These are phyloP conservation scores for Tipula vernalis DNA, from an alignment of 2,888 invertebrate species.

Conservation along the genomic window DNA sequence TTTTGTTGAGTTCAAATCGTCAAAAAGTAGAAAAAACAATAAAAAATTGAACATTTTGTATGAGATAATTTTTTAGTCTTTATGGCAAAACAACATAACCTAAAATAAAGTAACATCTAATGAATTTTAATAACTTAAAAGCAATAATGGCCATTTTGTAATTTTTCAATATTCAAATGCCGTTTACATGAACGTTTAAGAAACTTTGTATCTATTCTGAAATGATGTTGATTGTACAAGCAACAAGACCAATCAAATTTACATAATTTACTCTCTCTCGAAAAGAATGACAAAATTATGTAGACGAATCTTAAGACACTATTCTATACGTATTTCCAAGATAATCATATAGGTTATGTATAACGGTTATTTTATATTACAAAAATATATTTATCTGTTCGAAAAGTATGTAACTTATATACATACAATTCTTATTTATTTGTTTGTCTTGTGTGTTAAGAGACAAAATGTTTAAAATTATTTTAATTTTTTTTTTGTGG, in stretches of 20 bases:
- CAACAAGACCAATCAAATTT: neutral
- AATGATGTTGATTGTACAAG: neutral
- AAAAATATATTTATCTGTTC: neutral
- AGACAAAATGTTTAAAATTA: neutral
- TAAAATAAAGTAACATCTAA: too few species aligned
- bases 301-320: neutral
- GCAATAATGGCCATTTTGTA: too few species aligned
- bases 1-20: too few species aligned
- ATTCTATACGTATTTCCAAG: neutral
- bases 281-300: neutral
- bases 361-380: neutral
- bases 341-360: neutral
- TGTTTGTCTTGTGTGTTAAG: neutral
- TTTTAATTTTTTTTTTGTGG: neutral
- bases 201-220: neutral
- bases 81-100: too few species aligned
- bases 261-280: neutral
- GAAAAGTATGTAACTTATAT: slow-evolving; percentile 4
- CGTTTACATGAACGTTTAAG: neutral
- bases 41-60: too few species aligned
- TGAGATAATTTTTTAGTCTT: too few species aligned
- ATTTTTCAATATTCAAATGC: too few species aligned
- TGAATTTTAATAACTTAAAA: too few species aligned
- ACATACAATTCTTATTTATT: neutral
- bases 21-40: too few species aligned